Base-by-base conservation (phyloP, 1,140 invertebrate genomes). In the Popillia japonica region DNA sequence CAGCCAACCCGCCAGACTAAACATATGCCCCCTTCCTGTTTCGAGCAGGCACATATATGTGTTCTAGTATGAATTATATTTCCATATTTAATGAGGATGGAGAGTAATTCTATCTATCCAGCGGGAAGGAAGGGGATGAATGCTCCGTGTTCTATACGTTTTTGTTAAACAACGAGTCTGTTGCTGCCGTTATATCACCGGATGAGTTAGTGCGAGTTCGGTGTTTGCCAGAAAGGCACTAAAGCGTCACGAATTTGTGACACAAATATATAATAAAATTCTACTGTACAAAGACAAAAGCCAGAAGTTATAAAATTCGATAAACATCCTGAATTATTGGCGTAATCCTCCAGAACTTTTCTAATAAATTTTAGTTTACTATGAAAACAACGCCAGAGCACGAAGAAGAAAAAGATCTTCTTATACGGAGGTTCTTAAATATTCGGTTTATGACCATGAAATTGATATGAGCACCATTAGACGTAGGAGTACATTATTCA, bases 321-420 rank as follows among this genome's bases (percentile, higher is more conserved):
- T 78, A 78, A 78, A 78, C 74, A 78, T 78, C 74, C 78, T 76
- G 78, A 78, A 77, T 79, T 79, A 77, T 79, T 79, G 75, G 78
- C 75, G 75, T 79, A 79, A 79, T 79, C 78, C 75, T 55, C 44
- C 42, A 72, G 78, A 75, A 79, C 74, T 79, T 79, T 79, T 79
- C 72, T 76, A 77, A 79, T 79, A 79, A 72, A 79, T 77, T 79
- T 74, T 40, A 44, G 41, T 8, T 44, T 17, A 10, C 34, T 74
- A 74, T 74, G 72, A 41, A 17, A 74, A 17, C 41, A 74, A 8
- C 20, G 27, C 61, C 9, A 22, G 61, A 27, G 61, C 11, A 68
- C 20, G 61, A 20, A 34, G 27, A 34, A 68, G 61, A 68, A 68
- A 74, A 74, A 42, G 72, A 40, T 7, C n/a, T 74, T 41, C 34